Conservation (phyloP, 1,140 invertebrate genomes). For the Helicorthomorpha holstii region DNA sequence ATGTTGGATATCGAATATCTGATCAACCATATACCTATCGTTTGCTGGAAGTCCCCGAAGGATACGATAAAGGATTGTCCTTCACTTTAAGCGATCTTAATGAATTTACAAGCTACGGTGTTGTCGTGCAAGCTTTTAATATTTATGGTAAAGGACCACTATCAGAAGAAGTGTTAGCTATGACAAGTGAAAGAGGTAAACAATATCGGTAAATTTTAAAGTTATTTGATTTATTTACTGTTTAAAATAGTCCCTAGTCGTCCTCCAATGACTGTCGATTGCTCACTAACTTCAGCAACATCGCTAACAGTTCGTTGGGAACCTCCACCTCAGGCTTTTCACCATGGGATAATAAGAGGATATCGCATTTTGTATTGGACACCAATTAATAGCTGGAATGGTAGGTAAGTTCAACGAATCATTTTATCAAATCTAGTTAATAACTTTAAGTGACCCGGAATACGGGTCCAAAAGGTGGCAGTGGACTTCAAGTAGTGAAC, state of each 20-base stretch:
- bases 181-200: constrained; percentile 80
- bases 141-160: constrained; percentile 81
- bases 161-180: constrained; percentile 70
- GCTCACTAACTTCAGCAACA: constrained; percentile 77
- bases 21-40: constrained; percentile 79
- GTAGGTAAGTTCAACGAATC: too few species aligned
- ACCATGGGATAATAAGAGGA: constrained; percentile 87
- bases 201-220: too few species aligned
- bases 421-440: too few species aligned
- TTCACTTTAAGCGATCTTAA: constrained; percentile 32
- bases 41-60: constrained; percentile 46
- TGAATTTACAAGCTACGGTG: constrained; percentile 85
- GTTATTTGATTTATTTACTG: too few species aligned
- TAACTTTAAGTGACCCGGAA: too few species aligned
- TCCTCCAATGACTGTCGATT: constrained; percentile 63
- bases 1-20: constrained; percentile 49
- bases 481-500: too few species aligned
- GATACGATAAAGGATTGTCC: constrained; percentile 2
- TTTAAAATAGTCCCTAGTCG: constrained; percentile 23
- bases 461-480: too few species aligned
- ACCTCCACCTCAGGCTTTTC: constrained; percentile 68
- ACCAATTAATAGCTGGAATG: constrained; percentile 19
- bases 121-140: constrained; percentile 90
- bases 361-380: constrained; percentile 92
- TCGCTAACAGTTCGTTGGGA: constrained; percentile 86